Evolutionary conservation across 2,888 invertebrate genomes (phyloP), one percentile per base, ranked within the genome.

Genomic region (Leptinotarsa tumamoca): DNA sequence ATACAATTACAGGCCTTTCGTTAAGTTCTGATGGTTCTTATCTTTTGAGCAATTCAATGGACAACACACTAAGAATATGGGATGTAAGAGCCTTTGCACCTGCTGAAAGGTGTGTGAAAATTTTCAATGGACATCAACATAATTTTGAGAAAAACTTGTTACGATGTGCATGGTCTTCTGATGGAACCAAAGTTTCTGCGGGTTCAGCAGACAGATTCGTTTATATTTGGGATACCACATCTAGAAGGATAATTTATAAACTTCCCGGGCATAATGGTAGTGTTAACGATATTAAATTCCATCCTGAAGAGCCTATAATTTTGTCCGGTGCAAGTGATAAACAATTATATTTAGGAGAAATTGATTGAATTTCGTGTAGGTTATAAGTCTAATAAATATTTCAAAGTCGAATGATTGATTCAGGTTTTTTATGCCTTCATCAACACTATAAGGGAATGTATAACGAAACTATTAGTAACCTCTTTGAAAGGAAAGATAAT

Each of bases 191-290:
- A 77, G 80, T 83, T 43, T 91, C 95, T 2, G 94, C 96, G 0
- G 99, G 99, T 0, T 98, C 98, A 0, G 95, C 98, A 0, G 99
- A 99, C 89, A 92, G 99, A 67, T 96, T 94, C 89, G 95, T 98
- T 50, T 98, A 98, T 88, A 91, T 99, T 78, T 99, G 99, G 99
- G 98, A 99, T 88, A 97, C 98, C 2, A 96, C 96, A 1, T 93
- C 96, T 0, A 91, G 98, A 49, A 92, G 97, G 78, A 95, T 99
- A 82, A 89, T 98, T 52, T 99, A 99, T 90, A 98, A 98, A 89
- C 90, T 99, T 82, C 99, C 99, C 0, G 99, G 99, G 0, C 99
- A 99, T 89, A 95, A 97, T 89, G 99, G 99, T 54, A 95, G 98
- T 78, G 98, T 99, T 49, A 99, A 98, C 87, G 98, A 97, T 87